Evolutionary conservation across 2,888 invertebrate species (phyloP).

Genomic region (Leptinotarsa tumamoca): DNA sequence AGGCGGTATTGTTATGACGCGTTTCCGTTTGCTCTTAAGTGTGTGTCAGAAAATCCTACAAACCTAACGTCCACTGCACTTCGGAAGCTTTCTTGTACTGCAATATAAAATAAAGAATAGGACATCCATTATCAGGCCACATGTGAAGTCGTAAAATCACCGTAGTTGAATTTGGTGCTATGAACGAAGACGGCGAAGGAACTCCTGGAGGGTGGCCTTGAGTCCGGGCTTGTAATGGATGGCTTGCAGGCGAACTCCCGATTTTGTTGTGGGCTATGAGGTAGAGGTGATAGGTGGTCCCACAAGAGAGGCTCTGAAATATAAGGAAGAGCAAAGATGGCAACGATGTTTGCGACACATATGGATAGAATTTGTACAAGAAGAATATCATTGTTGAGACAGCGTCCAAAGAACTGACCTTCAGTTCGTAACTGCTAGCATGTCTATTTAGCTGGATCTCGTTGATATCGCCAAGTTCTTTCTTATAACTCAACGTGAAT

Average conservation of each 20-base stretch:
- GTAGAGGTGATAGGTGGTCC: conserved; percentile 79
- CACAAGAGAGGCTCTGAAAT: conserved; percentile 73
- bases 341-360: not conserved
- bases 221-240: conserved; percentile 76
- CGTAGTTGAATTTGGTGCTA: conserved; percentile 79
- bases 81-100: conserved; percentile 76
- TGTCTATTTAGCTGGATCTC: conserved; percentile 76
- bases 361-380: too few species aligned
- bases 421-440: conserved; percentile 76
- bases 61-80: conserved; percentile 77
- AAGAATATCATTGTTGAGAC: too few species aligned
- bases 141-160: conserved; percentile 75
- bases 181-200: conserved; percentile 73
- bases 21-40: too few species aligned
- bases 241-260: conserved; percentile 77
- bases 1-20: too few species aligned
- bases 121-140: conserved; percentile 82
- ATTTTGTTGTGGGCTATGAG: conserved; percentile 79
- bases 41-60: conserved; percentile 26
- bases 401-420: conserved; percentile 67
- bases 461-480: conserved; percentile 75
- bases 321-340: not conserved
- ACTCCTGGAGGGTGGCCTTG: conserved; percentile 80
- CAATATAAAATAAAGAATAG: conserved; percentile 76
- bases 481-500: conserved; percentile 76